Conservation (phyloP, 2,888 invertebrate species). For the Lymantria monacha region DNA sequence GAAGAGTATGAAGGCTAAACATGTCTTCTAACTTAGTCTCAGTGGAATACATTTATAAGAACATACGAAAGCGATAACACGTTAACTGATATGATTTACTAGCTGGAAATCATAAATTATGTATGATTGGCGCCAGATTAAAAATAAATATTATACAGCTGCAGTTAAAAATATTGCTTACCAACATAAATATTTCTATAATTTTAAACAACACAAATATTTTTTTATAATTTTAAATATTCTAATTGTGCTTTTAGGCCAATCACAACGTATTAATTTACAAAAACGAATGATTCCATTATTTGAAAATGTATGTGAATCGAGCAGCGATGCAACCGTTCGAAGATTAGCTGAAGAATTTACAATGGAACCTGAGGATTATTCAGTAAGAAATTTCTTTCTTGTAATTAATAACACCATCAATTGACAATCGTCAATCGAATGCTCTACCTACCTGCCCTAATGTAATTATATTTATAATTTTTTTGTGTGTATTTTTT, state of each 20-base stretch:
- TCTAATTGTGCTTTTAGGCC: conserved; percentile 37
- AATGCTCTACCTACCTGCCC: too few species aligned
- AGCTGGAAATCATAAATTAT: neutral
- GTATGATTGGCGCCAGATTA: neutral
- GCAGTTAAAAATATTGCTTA: neutral
- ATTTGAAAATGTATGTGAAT: conserved; percentile 72
- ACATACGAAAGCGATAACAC: too few species aligned
- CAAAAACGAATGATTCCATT: conserved; percentile 63
- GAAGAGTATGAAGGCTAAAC: too few species aligned
- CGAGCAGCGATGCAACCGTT: conserved; percentile 48
- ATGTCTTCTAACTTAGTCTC: too few species aligned
- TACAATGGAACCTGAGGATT: conserved; percentile 50
- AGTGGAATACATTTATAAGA: too few species aligned
- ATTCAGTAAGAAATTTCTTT: conserved; percentile 44
- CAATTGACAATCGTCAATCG: too few species aligned
- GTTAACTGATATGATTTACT: neutral
- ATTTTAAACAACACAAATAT: neutral
- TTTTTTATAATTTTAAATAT: neutral
- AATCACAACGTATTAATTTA: conserved; percentile 56
- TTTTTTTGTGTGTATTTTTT: too few species aligned
- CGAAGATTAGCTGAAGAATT: conserved; percentile 54
- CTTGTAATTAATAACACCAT: neutral
- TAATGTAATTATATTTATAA: too few species aligned
- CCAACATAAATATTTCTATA: neutral
- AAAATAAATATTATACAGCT: neutral